A percentile compares a stretch with the other conserved stretches of the same genome.
These are phyloP conservation scores for Aplocera efformata DNA, from an alignment of 2,888 invertebrate genomes.

Conservation along the genomic window DNA sequence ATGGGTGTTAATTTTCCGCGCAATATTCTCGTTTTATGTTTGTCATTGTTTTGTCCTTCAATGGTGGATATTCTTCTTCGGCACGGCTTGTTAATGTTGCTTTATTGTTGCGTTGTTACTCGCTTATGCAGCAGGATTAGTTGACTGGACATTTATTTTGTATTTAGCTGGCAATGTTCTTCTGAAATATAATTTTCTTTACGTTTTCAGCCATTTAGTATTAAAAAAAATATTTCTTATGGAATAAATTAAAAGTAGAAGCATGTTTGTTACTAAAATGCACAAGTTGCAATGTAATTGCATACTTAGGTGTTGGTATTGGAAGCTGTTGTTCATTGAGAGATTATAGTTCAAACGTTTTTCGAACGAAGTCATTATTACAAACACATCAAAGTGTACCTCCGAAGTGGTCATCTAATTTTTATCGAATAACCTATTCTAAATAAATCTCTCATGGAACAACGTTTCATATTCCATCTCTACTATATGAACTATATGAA, in stretches of 20 bases:
- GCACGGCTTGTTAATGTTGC: conserved; percentile 18
- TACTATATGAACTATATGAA: conserved; percentile 1
- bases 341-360: conserved; percentile 20
- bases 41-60: conserved; percentile 34
- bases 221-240: neutral
- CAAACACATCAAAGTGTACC: too few relatives aligned
- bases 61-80: conserved; percentile 10
- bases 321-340: conserved; percentile 28
- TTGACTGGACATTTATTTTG: conserved; percentile 3
- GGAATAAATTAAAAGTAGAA: conserved; percentile 4
- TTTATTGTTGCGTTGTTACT: conserved; percentile 19
- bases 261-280: conserved; percentile 35
- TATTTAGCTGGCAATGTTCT: conserved; percentile 1
- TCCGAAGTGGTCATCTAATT: too few relatives aligned
- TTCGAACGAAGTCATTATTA: too few relatives aligned
- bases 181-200: neutral
- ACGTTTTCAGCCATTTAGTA: neutral
- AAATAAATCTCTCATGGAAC: conserved; percentile 24
- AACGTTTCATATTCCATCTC: conserved; percentile 3
- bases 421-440: neutral
- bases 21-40: conserved; percentile 43
- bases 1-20: conserved; percentile 56
- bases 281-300: conserved; percentile 24
- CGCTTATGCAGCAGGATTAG: conserved; percentile 15
- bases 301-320: conserved; percentile 34